Conservation (phyloP, 2,113 vertebrate genomes). For the Merops nubicus region DNA sequence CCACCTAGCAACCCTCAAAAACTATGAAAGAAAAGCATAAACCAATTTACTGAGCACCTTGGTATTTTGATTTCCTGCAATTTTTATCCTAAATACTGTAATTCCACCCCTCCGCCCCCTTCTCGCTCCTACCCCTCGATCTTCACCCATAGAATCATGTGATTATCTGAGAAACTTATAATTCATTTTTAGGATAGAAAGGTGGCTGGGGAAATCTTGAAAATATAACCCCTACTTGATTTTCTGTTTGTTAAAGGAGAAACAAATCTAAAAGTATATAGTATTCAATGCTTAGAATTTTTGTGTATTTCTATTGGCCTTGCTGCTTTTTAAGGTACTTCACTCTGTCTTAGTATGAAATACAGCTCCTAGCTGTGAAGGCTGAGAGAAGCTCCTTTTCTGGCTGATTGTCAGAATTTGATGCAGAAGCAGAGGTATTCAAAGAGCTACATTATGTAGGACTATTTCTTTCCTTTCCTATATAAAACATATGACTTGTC, state of each 20-base stretch:
- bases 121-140: too few species aligned
- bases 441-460: not conserved
- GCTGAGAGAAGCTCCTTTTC: not conserved
- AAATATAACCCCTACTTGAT: not conserved
- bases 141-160: not conserved
- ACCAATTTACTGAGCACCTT: not conserved
- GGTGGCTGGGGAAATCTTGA: not conserved
- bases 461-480: not conserved
- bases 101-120: rapidly evolving
- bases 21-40: not conserved
- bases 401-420: too few species aligned
- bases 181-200: not conserved
- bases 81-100: not conserved
- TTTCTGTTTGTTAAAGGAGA: not conserved
- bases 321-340: not conserved
- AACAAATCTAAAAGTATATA: not conserved
- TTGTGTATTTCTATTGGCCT: not conserved
- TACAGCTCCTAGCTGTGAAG: not conserved
- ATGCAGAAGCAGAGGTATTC: not conserved
- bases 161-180: not conserved
- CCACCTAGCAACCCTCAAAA: not conserved
- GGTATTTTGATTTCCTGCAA: not conserved
- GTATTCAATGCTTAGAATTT: not conserved
- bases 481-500: not conserved
- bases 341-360: not conserved